These are phyloP conservation scores for Eulemur rubriventer DNA, from an alignment of 2,797 vertebrate species.

Conservation along the genomic window DNA sequence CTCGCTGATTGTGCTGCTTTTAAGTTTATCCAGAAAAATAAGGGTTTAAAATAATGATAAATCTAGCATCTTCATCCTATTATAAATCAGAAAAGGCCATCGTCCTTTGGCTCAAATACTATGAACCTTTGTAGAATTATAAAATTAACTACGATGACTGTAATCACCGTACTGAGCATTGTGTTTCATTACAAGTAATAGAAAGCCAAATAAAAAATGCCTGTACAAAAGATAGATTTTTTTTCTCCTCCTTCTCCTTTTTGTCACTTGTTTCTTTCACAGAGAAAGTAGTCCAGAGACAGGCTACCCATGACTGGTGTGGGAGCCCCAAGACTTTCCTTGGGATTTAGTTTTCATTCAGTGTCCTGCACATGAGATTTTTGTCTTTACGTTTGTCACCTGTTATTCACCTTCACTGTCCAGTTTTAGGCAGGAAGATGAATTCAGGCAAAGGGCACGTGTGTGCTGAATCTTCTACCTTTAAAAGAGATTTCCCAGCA, in stretches of 20 bases:
- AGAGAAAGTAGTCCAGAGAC: background rate
- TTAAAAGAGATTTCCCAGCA: background rate
- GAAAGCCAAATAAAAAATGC: background rate
- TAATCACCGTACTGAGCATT: background rate
- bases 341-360: background rate
- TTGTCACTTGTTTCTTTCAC: background rate
- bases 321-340: background rate
- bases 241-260: background rate
- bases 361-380: background rate
- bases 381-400: background rate
- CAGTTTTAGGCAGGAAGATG: background rate
- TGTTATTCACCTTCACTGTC: background rate
- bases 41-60: background rate
- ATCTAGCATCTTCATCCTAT: background rate
- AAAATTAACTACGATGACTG: background rate
- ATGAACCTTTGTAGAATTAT: background rate
- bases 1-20: background rate
- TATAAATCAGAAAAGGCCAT: background rate
- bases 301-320: background rate
- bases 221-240: background rate
- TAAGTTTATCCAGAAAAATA: background rate
- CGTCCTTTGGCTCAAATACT: background rate
- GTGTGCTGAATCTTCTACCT: background rate
- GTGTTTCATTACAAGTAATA: background rate
- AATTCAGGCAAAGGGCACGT: background rate